Base-by-base conservation (phyloP, 2,888 invertebrate genomes). In the Anoplius nigerrimus region DNA sequence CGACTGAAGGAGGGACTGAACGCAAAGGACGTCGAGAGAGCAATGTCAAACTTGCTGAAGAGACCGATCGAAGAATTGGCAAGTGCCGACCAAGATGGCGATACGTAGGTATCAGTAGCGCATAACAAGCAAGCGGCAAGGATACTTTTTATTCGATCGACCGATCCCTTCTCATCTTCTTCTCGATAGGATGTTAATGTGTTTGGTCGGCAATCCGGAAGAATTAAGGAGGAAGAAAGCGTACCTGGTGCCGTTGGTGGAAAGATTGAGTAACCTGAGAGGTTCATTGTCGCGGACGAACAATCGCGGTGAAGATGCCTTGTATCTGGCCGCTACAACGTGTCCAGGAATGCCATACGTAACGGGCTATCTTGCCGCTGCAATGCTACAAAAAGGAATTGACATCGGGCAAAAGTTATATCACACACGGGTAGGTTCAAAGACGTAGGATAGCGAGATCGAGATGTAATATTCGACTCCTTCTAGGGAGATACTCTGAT, bases 101-200 rank as follows among this genome's bases (percentile, higher is more conserved):
- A 87, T 60, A 87, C 87, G 87, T 87, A 58, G 83, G 86, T 80
- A 24, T n/a, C n/a, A n/a, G n/a, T n/a, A n/a, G n/a, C n/a, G n/a
- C n/a, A n/a, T n/a, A 59, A n/a, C 18, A 13, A 20, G 55, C 22
- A 0, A 8, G 45, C 13, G 42, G 21, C 5, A 21, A 15, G n/a
- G n/a, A n/a, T n/a, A n/a, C n/a, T n/a, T n/a, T n/a, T n/a, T 27
- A 21, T 2, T 48, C 46, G 51, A 34, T 53, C 15, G 0, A 53
- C 6, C 16, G 6, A 13, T 42, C 42, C 42, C 42, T n/a, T n/a
- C n/a, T n/a, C n/a, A n/a, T n/a, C n/a, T n/a, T 59, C 18, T 16
- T 57, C 58, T 20, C n/a, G 11, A 8, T 65, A 87, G 87, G 24
- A 65, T 71, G 66, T 66, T 87, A 21, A 87, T 87, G 86, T 79